These are phyloP conservation scores for Tenthredo scrophulariae DNA, from an alignment of 2,888 invertebrate species.

Conservation along the genomic window DNA sequence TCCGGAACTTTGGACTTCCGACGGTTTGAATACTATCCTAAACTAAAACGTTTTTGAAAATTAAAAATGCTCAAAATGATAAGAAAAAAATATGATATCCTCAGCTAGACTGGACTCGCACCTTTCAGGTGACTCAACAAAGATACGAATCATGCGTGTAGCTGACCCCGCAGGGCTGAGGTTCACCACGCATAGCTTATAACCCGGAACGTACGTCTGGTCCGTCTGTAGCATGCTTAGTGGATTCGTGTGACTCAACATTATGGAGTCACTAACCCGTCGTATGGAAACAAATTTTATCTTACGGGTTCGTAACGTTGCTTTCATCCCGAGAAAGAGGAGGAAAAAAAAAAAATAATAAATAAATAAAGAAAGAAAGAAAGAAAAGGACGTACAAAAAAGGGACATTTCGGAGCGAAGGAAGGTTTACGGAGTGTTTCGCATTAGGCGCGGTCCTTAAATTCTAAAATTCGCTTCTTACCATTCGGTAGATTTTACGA, in stretches of 20 bases:
- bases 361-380: background rate
- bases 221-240: conserved; percentile 32
- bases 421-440: conserved; percentile 18
- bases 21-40: too few species aligned
- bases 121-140: conserved; percentile 73
- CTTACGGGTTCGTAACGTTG: conserved; percentile 10
- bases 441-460: conserved; percentile 7
- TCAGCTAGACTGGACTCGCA: conserved; percentile 26
- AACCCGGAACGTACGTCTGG: conserved; percentile 41
- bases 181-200: conserved; percentile 2
- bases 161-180: conserved; percentile 17
- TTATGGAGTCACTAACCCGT: conserved; percentile 49
- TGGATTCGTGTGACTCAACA: conserved; percentile 60
- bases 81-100: too few species aligned
- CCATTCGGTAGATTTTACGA: conserved; percentile 3
- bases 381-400: background rate
- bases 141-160: conserved; percentile 68
- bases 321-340: background rate
- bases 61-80: too few species aligned
- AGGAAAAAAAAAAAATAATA: background rate
- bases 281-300: conserved; percentile 17
- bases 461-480: background rate
- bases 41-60: too few species aligned
- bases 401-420: background rate
- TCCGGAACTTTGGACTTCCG: too few species aligned